A percentile compares a stretch with the other conserved stretches of the same genome.
Evolutionary conservation across 2,888 invertebrate genomes (phyloP).

Genomic region (Erebia palarica): DNA sequence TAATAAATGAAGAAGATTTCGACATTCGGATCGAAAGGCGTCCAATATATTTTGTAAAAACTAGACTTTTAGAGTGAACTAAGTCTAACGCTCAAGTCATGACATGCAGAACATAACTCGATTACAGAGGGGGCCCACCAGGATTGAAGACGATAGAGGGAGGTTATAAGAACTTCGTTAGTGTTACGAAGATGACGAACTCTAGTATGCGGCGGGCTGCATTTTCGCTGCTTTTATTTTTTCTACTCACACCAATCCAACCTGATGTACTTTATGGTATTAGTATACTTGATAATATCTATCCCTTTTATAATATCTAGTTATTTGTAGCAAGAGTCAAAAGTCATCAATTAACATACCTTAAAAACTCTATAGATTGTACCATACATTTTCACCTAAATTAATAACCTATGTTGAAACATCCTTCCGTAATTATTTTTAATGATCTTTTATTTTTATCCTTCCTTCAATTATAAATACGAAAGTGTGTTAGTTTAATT

Average conservation of each 20-base stretch:
- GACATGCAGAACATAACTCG: slow-evolving; percentile 76
- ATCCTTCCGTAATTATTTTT: too few relatives aligned
- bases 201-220: slow-evolving; percentile 66
- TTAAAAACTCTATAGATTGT: too few relatives aligned
- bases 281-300: too few relatives aligned
- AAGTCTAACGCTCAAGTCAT: slow-evolving; percentile 62
- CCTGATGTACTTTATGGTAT: too few relatives aligned
- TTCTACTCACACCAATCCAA: neutral
- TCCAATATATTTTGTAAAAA: neutral
- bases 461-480: too few relatives aligned
- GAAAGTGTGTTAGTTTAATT: too few relatives aligned
- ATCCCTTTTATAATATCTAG: too few relatives aligned
- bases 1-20: neutral
- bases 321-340: too few relatives aligned
- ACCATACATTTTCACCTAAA: too few relatives aligned
- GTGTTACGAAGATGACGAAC: slow-evolving; percentile 76
- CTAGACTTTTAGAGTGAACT: slow-evolving; percentile 1
- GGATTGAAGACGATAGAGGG: slow-evolving; percentile 53
- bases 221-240: slow-evolving; percentile 72
- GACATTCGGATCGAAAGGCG: neutral
- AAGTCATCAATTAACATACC: too few relatives aligned
- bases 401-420: too few relatives aligned
- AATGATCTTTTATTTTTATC: too few relatives aligned
- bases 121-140: slow-evolving; percentile 57
- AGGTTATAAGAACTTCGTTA: slow-evolving; percentile 81